These are phyloP conservation scores for Gambelia wislizenii DNA, from an alignment of 2,797 vertebrate species.

Conservation along the genomic window DNA sequence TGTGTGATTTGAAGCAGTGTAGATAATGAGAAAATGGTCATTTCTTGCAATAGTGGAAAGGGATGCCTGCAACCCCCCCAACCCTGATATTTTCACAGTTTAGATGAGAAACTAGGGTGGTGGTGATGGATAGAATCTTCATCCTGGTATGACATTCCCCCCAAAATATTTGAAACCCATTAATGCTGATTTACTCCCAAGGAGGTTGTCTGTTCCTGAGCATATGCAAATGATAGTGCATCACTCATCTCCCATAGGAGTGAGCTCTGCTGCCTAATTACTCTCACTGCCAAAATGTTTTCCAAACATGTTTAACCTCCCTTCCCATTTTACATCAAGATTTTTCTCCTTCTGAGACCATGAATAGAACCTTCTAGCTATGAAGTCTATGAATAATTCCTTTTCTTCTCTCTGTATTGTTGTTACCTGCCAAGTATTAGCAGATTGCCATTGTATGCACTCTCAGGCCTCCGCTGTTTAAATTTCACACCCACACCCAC, in stretches of 20 bases:
- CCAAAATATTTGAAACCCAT: background rate
- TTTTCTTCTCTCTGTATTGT: slow-evolving; percentile 26
- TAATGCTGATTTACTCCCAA: background rate
- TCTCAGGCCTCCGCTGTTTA: background rate
- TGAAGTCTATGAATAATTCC: slow-evolving; percentile 9
- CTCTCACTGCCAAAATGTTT: background rate
- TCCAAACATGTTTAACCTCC: slow-evolving; percentile 9
- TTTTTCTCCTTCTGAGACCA: slow-evolving; percentile 1
- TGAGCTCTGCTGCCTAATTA: background rate
- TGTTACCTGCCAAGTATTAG: slow-evolving; percentile 17
- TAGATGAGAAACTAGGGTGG: background rate
- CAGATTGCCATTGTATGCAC: background rate
- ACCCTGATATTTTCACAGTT: background rate
- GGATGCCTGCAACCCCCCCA: background rate
- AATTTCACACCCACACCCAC: slow-evolving; percentile 3
- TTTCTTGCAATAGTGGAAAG: background rate
- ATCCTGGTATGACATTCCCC: background rate
- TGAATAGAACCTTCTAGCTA: slow-evolving; percentile 14
- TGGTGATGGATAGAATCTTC: background rate
- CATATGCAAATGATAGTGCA: background rate
- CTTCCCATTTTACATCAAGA: slow-evolving; percentile 2
- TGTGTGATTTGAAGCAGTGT: background rate
- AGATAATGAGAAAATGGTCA: background rate
- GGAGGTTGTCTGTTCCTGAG: background rate
- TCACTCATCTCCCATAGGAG: slow-evolving; percentile 21